Conservation (phyloP, 1,140 invertebrate genomes). For the Gryon sp. region DNA sequence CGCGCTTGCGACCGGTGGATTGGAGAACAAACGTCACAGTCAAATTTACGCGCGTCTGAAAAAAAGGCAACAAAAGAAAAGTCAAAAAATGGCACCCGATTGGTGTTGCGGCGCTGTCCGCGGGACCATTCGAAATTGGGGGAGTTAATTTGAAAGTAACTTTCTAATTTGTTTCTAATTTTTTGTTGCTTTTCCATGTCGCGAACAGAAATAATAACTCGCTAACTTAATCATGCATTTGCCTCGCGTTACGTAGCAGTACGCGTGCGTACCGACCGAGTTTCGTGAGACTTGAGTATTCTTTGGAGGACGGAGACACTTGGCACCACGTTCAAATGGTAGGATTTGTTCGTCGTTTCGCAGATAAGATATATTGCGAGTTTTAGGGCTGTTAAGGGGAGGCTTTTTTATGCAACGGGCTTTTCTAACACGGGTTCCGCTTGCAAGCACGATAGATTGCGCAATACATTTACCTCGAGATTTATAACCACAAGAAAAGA, state of each 20-base stretch:
- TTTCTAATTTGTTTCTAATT: too few species aligned
- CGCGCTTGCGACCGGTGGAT: constrained; percentile 31
- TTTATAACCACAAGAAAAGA: constrained; percentile 6
- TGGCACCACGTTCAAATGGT: constrained; percentile 32
- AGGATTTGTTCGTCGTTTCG: constrained; percentile 23
- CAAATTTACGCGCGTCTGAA: too few species aligned
- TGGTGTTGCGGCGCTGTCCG: background rate
- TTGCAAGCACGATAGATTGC: background rate
- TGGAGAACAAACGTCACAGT: too few species aligned
- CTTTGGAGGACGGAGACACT: constrained; percentile 9
- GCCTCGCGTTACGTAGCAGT: constrained; percentile 10
- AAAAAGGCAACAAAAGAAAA: constrained; percentile 6
- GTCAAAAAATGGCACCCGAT: constrained; percentile 1
- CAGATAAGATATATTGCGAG: constrained; percentile 22
- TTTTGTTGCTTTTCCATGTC: background rate
- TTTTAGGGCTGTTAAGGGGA: constrained; percentile 21
- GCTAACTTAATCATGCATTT: constrained; percentile 9
- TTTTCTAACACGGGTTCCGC: too few species aligned
- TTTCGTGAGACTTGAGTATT: constrained; percentile 19
- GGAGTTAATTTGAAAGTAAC: too few species aligned
- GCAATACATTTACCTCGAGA: background rate
- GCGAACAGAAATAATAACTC: background rate
- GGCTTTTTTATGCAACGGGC: constrained; percentile 8
- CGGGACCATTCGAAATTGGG: too few species aligned
- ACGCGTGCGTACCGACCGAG: constrained; percentile 35